Evolutionary conservation across 2,797 vertebrate genomes (phyloP).

Genomic region (Phataginus tetradactyla): DNA sequence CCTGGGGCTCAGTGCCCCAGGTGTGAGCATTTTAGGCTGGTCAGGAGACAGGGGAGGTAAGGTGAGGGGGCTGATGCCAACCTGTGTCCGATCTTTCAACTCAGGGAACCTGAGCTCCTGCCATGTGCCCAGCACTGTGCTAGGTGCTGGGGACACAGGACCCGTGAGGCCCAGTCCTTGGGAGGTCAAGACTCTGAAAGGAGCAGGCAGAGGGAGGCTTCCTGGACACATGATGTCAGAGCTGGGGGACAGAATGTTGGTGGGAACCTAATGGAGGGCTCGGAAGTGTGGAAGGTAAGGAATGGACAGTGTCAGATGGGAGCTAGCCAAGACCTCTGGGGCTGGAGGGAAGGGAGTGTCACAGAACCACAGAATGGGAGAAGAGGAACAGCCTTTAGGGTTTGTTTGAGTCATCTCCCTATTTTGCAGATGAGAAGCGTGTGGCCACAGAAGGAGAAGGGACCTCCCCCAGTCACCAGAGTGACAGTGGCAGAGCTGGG

Average conservation of each 20-base stretch:
- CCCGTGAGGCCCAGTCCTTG: background rate
- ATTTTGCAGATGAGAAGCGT: background rate
- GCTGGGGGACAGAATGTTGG: background rate
- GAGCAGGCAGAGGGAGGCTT: background rate
- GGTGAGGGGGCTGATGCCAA: background rate
- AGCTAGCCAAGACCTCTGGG: background rate
- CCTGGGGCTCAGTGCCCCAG: background rate
- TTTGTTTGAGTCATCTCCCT: background rate
- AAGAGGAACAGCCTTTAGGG: background rate
- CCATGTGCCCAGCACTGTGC: background rate
- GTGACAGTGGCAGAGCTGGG: background rate
- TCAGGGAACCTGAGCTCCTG: background rate
- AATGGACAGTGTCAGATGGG: background rate
- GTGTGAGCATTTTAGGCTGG: background rate
- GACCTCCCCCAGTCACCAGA: background rate
- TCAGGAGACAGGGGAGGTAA: background rate
- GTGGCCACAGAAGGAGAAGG: background rate
- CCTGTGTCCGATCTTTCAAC: background rate
- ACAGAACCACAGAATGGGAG: background rate
- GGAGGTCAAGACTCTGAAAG: background rate
- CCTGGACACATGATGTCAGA: fast-evolving
- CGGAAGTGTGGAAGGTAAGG: background rate
- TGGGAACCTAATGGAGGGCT: background rate
- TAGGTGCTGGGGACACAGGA: background rate
- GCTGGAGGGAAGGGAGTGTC: background rate